Percentiles rank a stretch among this genome's conserved stretches.
Evolutionary conservation across 2,797 vertebrate species (phyloP).

Genomic region (Lepus townsendii): DNA sequence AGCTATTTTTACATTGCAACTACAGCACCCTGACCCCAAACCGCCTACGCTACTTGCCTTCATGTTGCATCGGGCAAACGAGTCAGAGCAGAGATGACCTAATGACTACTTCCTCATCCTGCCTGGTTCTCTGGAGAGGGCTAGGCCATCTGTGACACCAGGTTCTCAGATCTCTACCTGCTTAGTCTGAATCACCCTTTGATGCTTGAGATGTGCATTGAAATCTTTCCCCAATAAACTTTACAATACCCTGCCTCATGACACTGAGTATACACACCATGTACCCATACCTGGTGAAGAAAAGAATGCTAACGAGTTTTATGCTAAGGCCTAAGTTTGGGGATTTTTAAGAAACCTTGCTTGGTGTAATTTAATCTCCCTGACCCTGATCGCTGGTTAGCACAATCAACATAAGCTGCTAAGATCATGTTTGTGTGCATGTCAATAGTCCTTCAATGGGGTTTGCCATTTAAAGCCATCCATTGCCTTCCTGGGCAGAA

Average conservation of each 20-base stretch:
- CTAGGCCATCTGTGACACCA: background rate
- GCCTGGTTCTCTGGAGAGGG: background rate
- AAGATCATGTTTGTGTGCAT: background rate
- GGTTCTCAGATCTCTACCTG: slow-evolving; percentile 9
- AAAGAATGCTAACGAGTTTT: background rate
- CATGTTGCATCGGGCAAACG: slow-evolving; percentile 40
- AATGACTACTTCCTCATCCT: background rate
- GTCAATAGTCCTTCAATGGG: background rate
- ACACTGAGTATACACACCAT: background rate
- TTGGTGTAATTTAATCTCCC: background rate
- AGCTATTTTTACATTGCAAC: slow-evolving; percentile 24
- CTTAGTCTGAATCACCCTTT: background rate
- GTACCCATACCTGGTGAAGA: background rate
- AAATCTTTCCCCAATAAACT: background rate
- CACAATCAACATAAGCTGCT: background rate
- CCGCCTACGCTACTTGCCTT: slow-evolving; percentile 35
- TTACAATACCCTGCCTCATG: background rate
- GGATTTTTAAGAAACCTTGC: background rate
- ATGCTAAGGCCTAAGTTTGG: background rate
- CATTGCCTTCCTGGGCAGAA: background rate
- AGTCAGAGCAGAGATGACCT: background rate
- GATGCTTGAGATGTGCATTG: background rate
- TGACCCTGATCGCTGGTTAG: background rate
- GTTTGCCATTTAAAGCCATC: background rate
- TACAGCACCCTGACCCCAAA: background rate